Evolutionary conservation across 2,113 vertebrate species (phyloP).

Genomic region (Struthio camelus): DNA sequence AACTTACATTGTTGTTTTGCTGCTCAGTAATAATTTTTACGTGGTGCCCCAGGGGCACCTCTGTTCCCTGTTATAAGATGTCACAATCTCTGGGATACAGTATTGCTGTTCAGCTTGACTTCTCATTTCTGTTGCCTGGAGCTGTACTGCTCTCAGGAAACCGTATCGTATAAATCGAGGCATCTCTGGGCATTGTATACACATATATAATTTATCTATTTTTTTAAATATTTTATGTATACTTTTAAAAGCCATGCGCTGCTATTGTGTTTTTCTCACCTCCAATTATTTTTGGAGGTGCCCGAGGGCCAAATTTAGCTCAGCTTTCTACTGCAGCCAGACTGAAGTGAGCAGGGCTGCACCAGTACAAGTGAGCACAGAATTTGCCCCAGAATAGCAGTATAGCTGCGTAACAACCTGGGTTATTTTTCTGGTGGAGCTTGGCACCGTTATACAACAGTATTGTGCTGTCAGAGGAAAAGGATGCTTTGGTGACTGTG

Average conservation of each 20-base stretch:
- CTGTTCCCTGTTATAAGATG: slow-evolving; percentile 61
- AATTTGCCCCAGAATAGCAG: background rate
- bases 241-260: slow-evolving; percentile 53
- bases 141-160: slow-evolving; percentile 55
- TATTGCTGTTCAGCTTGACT: slow-evolving; percentile 53
- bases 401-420: background rate
- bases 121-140: slow-evolving; percentile 67
- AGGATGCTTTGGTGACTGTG: background rate
- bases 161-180: slow-evolving; percentile 16
- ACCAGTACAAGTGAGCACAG: background rate
- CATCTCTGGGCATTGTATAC: slow-evolving; percentile 49
- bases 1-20: slow-evolving; percentile 72
- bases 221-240: slow-evolving; percentile 60
- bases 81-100: slow-evolving; percentile 54
- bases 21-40: slow-evolving; percentile 73
- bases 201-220: slow-evolving; percentile 65
- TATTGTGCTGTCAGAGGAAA: background rate
- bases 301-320: slow-evolving; percentile 11
- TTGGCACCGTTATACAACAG: background rate
- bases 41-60: slow-evolving; percentile 67
- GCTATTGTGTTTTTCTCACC: slow-evolving; percentile 48
- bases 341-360: background rate
- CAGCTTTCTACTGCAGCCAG: background rate
- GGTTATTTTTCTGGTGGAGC: background rate
- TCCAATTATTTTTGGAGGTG: slow-evolving; percentile 62